Percentiles rank a stretch among this genome's conserved stretches.
phyloP scores from a whole-genome alignment of 2,888 invertebrate genomes.

The Pseudeuparius sepicola region DNA sequence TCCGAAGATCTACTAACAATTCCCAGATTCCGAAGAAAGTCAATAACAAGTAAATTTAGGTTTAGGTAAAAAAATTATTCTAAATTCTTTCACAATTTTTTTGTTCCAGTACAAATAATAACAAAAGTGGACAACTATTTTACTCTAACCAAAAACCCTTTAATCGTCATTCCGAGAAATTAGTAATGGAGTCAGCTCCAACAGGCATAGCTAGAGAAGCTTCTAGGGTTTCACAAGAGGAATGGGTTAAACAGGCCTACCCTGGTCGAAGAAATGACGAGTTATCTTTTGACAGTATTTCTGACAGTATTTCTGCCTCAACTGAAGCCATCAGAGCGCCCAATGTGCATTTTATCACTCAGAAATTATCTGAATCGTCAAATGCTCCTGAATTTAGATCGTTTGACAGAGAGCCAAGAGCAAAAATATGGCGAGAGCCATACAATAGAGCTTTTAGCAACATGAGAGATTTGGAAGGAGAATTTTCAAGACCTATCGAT shows the following conservation, averaged over 20 bases:
- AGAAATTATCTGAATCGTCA: conserved; percentile 38
- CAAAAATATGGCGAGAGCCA: too few relatives aligned
- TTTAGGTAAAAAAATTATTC: too few relatives aligned
- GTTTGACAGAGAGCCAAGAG: conserved; percentile 27
- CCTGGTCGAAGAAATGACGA: conserved; percentile 34
- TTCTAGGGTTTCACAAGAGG: conserved; percentile 50
- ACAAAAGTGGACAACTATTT: too few relatives aligned
- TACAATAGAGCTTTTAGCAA: too few relatives aligned
- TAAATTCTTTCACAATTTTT: too few relatives aligned
- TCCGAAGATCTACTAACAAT: conserved; percentile 25
- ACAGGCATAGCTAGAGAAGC: too few relatives aligned
- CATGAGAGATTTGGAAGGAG: conserved; percentile 23
- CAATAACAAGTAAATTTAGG: too few relatives aligned
- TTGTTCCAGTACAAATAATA: too few relatives aligned
- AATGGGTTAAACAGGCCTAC: conserved; percentile 52
- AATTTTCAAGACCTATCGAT: conserved; percentile 21
- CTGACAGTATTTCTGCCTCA: conserved; percentile 44
- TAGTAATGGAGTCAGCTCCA: too few relatives aligned
- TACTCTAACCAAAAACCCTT: too few relatives aligned
- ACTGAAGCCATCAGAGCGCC: conserved; percentile 53
- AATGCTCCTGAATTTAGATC: conserved; percentile 21
- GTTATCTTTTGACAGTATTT: conserved; percentile 34
- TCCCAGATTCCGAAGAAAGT: too few relatives aligned
- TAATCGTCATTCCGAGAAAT: too few relatives aligned
- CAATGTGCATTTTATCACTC: conserved; percentile 56